phyloP scores from a whole-genome alignment of 2,797 vertebrate genomes.

The Cynopterus sphinx region DNA sequence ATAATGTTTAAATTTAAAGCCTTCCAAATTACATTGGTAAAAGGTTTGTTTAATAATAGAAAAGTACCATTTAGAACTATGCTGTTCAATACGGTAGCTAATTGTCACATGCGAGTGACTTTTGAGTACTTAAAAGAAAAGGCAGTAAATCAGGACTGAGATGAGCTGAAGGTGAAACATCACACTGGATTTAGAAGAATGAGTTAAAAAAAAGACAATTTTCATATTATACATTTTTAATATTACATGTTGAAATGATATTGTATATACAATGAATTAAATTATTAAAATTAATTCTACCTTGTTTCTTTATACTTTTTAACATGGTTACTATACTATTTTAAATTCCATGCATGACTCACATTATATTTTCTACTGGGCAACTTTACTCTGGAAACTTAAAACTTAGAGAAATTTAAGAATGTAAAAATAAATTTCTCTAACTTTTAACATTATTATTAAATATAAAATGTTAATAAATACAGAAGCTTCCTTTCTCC shows the following conservation, averaged over 20 bases:
- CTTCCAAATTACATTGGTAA: not conserved
- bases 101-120: not conserved
- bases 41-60: not conserved
- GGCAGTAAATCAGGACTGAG: fast-evolving
- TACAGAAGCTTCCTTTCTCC: not conserved
- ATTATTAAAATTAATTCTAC: not conserved
- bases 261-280: not conserved
- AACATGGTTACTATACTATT: not conserved
- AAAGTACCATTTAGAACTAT: not conserved
- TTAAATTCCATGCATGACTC: not conserved
- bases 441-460: not conserved
- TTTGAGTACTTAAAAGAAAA: not conserved
- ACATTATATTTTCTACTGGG: not conserved
- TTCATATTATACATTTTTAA: not conserved
- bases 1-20: not conserved
- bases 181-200: not conserved
- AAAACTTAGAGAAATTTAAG: not conserved
- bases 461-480: not conserved
- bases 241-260: not conserved
- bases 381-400: not conserved
- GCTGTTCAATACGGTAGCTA: not conserved
- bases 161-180: not conserved
- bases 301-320: not conserved
- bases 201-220: not conserved
- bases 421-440: not conserved